Percentiles rank a stretch among this genome's conserved stretches.
Evolutionary conservation across 1,140 invertebrate species (phyloP).

Genomic region (Drosophila mayri): DNA sequence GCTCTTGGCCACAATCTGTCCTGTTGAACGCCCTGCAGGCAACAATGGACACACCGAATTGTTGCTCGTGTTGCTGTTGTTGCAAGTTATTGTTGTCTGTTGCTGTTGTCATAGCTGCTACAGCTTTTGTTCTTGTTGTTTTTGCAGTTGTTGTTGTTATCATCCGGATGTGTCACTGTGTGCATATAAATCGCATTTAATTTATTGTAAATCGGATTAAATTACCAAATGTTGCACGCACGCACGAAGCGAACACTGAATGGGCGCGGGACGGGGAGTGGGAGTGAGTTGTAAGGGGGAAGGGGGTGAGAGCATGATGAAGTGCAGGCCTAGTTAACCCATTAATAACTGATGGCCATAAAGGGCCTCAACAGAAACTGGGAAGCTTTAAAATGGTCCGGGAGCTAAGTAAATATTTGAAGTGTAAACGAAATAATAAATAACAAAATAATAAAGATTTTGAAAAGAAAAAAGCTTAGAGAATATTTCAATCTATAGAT

Average conservation of each 20-base stretch:
- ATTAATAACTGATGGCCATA: constrained; percentile 7
- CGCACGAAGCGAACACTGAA: constrained; percentile 27
- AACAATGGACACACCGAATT: constrained; percentile 70
- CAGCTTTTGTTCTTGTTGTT: constrained; percentile 29
- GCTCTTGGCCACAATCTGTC: background rate
- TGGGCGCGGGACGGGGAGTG: background rate
- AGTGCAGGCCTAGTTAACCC: constrained; percentile 34
- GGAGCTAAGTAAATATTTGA: background rate
- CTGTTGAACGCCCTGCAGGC: constrained; percentile 35
- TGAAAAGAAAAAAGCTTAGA: background rate
- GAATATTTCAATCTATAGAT: background rate
- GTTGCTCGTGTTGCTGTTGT: constrained; percentile 48
- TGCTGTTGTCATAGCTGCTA: constrained; percentile 25
- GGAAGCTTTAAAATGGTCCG: too few relatives aligned
- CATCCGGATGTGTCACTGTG: constrained; percentile 83
- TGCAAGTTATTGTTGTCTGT: constrained; percentile 47
- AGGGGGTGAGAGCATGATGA: constrained; percentile 6
- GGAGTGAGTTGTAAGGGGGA: background rate
- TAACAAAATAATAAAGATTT: background rate
- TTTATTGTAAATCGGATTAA: constrained; percentile 84
- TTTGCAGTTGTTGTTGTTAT: constrained; percentile 66
- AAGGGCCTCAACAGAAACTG: background rate
- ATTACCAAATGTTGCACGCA: constrained; percentile 83
- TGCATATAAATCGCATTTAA: constrained; percentile 84
- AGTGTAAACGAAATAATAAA: background rate